A percentile compares a stretch with the other conserved stretches of the same genome.
Conservation (phyloP, 1,140 invertebrate genomes). For the Lepidurus arcticus region DNA sequence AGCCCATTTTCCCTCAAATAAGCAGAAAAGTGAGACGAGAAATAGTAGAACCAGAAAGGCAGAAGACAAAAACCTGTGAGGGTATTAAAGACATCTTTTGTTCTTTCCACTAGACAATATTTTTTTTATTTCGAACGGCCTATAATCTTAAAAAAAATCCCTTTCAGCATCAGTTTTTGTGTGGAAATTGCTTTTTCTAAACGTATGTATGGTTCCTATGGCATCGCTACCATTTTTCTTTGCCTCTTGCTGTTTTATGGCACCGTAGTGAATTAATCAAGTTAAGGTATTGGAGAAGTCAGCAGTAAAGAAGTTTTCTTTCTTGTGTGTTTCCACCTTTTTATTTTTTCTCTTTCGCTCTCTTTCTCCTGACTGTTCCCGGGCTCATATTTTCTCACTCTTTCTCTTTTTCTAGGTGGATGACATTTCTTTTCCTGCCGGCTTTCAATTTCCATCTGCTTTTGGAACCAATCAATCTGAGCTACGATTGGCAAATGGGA, state of each 20-base stretch:
- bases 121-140: slow-evolving; percentile 5
- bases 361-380: background rate
- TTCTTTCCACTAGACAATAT: background rate
- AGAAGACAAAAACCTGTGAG: background rate
- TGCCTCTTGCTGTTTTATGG: slow-evolving; percentile 9
- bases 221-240: background rate
- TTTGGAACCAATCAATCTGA: slow-evolving; percentile 47
- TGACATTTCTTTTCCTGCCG: slow-evolving; percentile 52
- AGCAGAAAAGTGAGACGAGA: background rate
- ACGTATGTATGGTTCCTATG: background rate
- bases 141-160: slow-evolving; percentile 16
- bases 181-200: background rate
- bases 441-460: slow-evolving; percentile 52
- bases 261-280: slow-evolving; percentile 8
- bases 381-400: background rate
- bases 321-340: background rate
- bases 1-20: background rate
- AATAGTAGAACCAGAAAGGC: background rate
- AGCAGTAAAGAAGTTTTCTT: background rate
- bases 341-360: background rate
- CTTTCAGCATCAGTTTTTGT: background rate
- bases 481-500: slow-evolving; percentile 57
- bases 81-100: slow-evolving; percentile 3
- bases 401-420: slow-evolving; percentile 41
- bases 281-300: slow-evolving; percentile 14